A percentile compares a stretch with the other conserved stretches of the same genome.
Evolutionary conservation across 2,797 vertebrate species (phyloP).

Genomic region (Pantherophis alleghaniensis): DNA sequence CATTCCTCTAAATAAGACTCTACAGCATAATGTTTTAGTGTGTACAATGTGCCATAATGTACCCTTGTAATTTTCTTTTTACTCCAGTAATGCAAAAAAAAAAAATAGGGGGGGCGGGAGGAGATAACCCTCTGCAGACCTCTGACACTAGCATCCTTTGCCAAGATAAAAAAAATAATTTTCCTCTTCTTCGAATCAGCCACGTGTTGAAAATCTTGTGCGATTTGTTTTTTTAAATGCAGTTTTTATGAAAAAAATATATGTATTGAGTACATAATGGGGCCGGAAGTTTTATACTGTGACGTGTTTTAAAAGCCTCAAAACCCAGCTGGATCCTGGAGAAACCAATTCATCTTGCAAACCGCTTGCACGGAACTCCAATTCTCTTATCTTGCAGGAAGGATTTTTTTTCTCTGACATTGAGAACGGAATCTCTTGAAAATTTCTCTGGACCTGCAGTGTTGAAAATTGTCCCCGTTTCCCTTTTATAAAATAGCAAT

Average conservation of each 20-base stretch:
- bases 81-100: not conserved
- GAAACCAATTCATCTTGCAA: conserved; percentile 61
- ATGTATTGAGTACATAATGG: conserved; percentile 59
- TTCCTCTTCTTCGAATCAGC: conserved; percentile 28
- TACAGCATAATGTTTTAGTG: not conserved
- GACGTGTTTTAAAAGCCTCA: conserved; percentile 61
- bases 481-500: conserved; percentile 1
- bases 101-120: too few species aligned
- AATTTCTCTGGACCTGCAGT: conserved; percentile 26
- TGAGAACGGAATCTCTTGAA: conserved; percentile 27
- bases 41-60: conserved; percentile 15
- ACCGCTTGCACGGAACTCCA: not conserved
- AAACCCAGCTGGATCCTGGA: conserved; percentile 84
- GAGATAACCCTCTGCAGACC: not conserved
- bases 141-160: not conserved
- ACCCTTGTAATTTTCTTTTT: conserved; percentile 1
- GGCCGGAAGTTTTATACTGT: conserved; percentile 64
- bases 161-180: not conserved
- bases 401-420: conserved; percentile 52
- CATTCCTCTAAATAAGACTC: conserved; percentile 51
- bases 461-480: not conserved
- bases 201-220: conserved; percentile 24
- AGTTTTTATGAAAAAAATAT: conserved; percentile 60
- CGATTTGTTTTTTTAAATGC: conserved; percentile 72
- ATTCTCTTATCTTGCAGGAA: conserved; percentile 36